Percentiles rank a stretch among this genome's conserved stretches.
Conservation (phyloP, 2,113 vertebrate species). For the Dasyurus viverrinus region DNA sequence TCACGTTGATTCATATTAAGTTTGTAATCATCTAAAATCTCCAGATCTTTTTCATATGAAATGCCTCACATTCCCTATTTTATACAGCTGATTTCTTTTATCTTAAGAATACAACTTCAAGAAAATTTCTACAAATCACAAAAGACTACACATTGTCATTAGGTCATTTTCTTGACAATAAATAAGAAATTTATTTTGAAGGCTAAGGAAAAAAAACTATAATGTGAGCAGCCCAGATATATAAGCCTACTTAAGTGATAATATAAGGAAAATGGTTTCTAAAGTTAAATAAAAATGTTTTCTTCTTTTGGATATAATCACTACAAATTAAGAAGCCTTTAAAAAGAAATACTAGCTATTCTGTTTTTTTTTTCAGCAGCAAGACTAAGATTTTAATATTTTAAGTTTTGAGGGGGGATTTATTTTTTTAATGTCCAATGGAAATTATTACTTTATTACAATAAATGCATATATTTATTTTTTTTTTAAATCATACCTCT, state of each 20-base stretch:
- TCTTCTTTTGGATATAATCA: not conserved
- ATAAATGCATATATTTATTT: not conserved
- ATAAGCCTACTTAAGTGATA: not conserved
- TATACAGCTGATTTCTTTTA: not conserved
- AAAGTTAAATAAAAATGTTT: not conserved
- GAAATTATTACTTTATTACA: not conserved
- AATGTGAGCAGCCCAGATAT: not conserved
- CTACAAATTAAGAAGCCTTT: not conserved
- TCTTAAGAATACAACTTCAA: not conserved
- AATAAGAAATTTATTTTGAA: not conserved
- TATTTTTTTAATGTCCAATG: not conserved
- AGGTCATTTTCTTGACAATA: not conserved
- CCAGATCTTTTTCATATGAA: not conserved
- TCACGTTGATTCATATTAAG: not conserved
- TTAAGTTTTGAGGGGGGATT: not conserved
- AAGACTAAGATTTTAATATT: not conserved
- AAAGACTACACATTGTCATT: not conserved
- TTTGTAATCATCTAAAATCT: not conserved
- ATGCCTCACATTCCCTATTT: not conserved
- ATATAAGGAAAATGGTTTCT: not conserved
- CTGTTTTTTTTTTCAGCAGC: not conserved
- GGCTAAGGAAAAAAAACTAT: not conserved
- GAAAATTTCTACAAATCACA: not conserved
- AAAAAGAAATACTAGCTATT: not conserved
- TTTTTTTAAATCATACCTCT: not conserved